phyloP scores from a whole-genome alignment of 2,888 invertebrate genomes.

The Ophioninae sp. region DNA sequence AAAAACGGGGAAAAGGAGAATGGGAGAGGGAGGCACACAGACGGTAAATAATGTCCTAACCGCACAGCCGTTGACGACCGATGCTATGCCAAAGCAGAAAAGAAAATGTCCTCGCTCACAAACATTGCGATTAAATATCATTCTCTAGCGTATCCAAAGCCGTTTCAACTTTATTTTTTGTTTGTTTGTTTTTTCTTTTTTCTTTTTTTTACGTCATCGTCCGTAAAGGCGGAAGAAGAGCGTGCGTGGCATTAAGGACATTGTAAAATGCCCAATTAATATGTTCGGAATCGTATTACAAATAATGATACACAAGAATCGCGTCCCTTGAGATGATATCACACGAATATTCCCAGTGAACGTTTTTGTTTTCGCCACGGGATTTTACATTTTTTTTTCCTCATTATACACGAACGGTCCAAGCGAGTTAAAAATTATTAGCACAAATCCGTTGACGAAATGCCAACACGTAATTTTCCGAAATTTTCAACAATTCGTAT shows the following conservation, averaged over 20 bases:
- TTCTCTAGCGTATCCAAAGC: background rate
- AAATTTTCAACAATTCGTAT: no score
- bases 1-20: constrained; percentile 5
- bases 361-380: background rate
- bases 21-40: background rate
- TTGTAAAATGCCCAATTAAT: constrained; percentile 70
- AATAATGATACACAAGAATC: constrained; percentile 20
- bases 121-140: constrained; percentile 30
- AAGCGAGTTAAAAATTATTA: background rate
- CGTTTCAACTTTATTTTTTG: constrained; percentile 26
- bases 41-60: constrained; percentile 10
- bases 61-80: constrained; percentile 21
- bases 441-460: background rate
- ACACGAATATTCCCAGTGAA: background rate
- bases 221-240: constrained; percentile 46
- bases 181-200: constrained; percentile 43
- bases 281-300: constrained; percentile 46
- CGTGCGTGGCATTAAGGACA: constrained; percentile 59
- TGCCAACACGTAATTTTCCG: background rate
- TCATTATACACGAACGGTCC: background rate
- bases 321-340: background rate
- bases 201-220: background rate
- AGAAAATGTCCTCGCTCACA: constrained; percentile 29
- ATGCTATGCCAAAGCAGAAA: constrained; percentile 56
- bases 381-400: background rate